These are phyloP conservation scores for Aphelocoma californica DNA, from an alignment of 2,797 vertebrate species.

Conservation along the genomic window DNA sequence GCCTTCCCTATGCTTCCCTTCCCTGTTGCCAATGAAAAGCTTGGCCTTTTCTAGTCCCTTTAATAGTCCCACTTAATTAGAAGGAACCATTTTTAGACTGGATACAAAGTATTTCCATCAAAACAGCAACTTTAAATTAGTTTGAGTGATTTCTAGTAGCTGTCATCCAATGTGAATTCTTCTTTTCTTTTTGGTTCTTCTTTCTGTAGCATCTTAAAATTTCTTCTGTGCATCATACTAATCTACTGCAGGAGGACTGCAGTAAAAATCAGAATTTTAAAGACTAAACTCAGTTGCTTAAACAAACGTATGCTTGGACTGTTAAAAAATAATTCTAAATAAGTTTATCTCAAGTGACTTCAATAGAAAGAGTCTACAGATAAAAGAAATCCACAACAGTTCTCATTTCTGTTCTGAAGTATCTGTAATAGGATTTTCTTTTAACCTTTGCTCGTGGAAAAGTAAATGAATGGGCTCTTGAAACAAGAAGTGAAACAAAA, in stretches of 20 bases:
- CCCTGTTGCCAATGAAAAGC: neutral
- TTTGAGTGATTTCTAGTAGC: neutral
- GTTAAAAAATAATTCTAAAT: neutral
- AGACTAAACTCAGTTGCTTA: neutral
- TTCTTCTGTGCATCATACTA: neutral
- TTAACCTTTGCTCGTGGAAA: neutral
- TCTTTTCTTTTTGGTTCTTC: neutral
- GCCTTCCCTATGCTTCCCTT: slow-evolving; percentile 48
- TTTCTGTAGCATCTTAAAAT: neutral
- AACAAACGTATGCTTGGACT: neutral
- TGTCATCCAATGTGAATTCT: neutral
- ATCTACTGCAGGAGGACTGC: neutral
- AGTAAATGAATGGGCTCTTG: neutral
- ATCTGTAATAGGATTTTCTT: neutral
- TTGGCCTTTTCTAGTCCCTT: slow-evolving; percentile 33
- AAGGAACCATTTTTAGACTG: neutral
- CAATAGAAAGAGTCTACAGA: neutral
- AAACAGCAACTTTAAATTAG: neutral
- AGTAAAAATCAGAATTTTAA: neutral
- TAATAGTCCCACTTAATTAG: neutral
- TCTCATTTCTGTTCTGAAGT: neutral
- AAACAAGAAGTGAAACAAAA: neutral
- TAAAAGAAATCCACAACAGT: neutral
- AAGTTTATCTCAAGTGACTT: neutral
- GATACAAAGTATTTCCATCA: neutral